phyloP scores from a whole-genome alignment of 2,797 vertebrate genomes.

The Diglossa cyanea region DNA sequence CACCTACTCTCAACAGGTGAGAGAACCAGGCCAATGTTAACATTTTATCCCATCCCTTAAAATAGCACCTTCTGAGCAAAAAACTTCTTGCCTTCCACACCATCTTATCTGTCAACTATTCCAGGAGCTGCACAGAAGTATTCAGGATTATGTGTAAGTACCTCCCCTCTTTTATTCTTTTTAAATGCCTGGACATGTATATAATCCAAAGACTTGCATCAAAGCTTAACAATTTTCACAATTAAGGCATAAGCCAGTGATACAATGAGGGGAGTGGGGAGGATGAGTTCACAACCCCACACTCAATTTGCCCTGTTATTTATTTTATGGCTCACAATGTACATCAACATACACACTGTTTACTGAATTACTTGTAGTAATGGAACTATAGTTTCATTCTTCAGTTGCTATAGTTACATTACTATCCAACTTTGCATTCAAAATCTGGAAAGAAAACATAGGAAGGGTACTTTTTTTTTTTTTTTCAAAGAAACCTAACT shows the following conservation, averaged over 20 bases:
- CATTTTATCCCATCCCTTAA: not conserved
- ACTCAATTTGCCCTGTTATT: not conserved
- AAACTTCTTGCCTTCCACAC: not conserved
- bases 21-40: not conserved
- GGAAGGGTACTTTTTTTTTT: not conserved
- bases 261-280: not conserved
- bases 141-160: not conserved
- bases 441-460: not conserved
- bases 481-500: not conserved
- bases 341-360: not conserved
- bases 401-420: not conserved
- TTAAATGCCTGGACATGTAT: not conserved
- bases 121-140: not conserved
- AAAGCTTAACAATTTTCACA: not conserved
- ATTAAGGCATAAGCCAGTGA: conserved; percentile 3
- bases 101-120: not conserved
- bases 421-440: not conserved
- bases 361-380: not conserved
- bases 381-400: not conserved
- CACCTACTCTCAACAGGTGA: not conserved
- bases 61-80: not conserved
- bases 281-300: not conserved
- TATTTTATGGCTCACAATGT: conserved; percentile 7
- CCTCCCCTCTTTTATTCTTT: not conserved
- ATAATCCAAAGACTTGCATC: not conserved